A percentile compares a stretch with the other conserved stretches of the same genome.
Evolutionary conservation across 2,888 invertebrate genomes (phyloP).

Genomic region (Diaperis boleti): DNA sequence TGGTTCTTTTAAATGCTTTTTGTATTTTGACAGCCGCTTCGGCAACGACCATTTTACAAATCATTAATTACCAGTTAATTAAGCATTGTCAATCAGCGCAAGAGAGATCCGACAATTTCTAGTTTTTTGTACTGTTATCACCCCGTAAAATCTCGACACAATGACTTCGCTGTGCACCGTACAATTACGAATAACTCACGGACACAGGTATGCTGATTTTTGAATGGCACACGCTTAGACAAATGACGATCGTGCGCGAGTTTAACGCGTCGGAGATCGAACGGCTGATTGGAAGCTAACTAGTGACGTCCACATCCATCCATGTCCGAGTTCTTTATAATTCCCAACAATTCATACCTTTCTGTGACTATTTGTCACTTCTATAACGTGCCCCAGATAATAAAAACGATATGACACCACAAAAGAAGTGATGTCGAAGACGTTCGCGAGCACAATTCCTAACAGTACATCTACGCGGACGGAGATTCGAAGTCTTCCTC

Average conservation of each 20-base stretch:
- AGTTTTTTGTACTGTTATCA: conserved; percentile 35
- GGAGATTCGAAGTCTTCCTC: conserved; percentile 34
- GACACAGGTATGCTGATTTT: conserved; percentile 47
- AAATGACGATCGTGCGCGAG: conserved; percentile 58
- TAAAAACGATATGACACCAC: conserved; percentile 40
- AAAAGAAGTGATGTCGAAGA: conserved; percentile 33
- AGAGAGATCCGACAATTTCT: conserved; percentile 13
- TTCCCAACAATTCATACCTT: conserved; percentile 58
- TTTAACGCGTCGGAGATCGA: conserved; percentile 55
- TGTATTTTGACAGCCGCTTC: too few relatives aligned
- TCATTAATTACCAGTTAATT: conserved; percentile 26
- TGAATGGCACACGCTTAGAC: conserved; percentile 50
- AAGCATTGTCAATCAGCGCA: conserved; percentile 21
- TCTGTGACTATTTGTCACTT: conserved; percentile 59
- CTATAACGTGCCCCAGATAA: conserved; percentile 55
- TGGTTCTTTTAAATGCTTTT: too few relatives aligned
- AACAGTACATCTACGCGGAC: conserved; percentile 32
- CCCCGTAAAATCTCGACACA: conserved; percentile 39
- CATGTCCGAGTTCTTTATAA: conserved; percentile 56
- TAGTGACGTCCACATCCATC: conserved; percentile 59
- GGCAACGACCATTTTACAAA: too few relatives aligned
- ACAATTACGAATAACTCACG: conserved; percentile 45
- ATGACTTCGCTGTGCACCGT: conserved; percentile 34
- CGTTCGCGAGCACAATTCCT: conserved; percentile 19
- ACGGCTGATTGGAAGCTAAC: conserved; percentile 56